Conservation (phyloP, 2,113 vertebrate genomes). For the Empidonax alnorum region DNA sequence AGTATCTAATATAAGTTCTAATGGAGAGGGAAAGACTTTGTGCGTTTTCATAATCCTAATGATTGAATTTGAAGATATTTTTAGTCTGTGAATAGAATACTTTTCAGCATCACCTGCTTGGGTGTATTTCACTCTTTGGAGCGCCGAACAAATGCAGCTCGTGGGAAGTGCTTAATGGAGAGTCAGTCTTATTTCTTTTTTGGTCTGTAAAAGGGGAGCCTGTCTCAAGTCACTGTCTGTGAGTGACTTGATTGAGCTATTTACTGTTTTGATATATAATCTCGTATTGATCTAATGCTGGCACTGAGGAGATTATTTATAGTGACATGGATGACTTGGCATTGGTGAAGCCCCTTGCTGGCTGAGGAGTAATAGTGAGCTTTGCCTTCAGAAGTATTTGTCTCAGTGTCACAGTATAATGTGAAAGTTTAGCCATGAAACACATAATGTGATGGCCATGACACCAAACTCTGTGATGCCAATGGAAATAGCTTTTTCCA, state of each 20-base stretch:
- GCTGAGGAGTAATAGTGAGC: background rate
- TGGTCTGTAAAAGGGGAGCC: background rate
- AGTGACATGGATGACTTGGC: background rate
- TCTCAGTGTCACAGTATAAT: accelerated
- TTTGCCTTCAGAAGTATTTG: background rate
- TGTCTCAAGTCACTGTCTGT: background rate
- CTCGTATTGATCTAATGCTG: background rate
- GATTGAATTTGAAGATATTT: background rate
- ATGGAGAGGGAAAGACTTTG: accelerated
- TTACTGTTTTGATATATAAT: background rate
- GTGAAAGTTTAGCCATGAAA: accelerated
- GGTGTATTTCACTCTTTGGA: background rate
- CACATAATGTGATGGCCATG: background rate
- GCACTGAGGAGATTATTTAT: background rate
- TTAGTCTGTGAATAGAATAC: background rate
- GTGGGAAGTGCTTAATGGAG: background rate
- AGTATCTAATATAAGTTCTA: background rate
- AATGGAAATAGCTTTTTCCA: background rate
- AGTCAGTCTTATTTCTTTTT: background rate
- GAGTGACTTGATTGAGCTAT: background rate
- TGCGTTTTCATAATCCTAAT: background rate
- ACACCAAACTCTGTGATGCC: background rate
- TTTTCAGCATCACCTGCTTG: background rate
- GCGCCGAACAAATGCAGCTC: background rate
- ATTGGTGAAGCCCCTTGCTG: background rate